Base-by-base conservation (phyloP, 2,888 invertebrate species). In the Phalera bucephala region DNA sequence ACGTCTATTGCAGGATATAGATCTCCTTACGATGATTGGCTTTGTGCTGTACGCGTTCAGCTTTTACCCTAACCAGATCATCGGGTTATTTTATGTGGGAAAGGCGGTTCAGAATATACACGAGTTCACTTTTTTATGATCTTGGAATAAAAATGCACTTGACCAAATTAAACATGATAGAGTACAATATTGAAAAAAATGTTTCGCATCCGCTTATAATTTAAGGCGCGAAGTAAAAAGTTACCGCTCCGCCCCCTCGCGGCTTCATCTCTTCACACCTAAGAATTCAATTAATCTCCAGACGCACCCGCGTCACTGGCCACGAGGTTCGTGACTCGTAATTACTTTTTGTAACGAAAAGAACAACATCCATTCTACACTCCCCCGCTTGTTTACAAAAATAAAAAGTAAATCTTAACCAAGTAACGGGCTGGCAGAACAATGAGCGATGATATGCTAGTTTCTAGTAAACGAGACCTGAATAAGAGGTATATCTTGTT, bases 271-370 rank as follows among this genome's bases (percentile, higher is more conserved):
- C 72, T 84, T 86, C 79, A 80, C 83, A 84, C 83, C 81, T 81
- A 80, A 82, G 83, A 85, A 88, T 88, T 88, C 86, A 88, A 88
- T 88, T 87, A 86, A 85, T 82, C 79, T 79, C 59, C 45, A 54
- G 65, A 61, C 51, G 68, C 76, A 73, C 75, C 75, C 77, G 78
- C 72, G 64, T 57, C 71, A 70, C 68, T 66, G 71, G 56, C 71
- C 69, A 57, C 61, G 52, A 64, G 72, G 73, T 72, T 84, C 86
- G 85, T 86, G 87, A 83, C 83, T 79, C 27, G 81, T 83, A 80
- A 85, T 85, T 80, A 80, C 78, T 80, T 85, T 83, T 83, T 80
- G 55, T 77, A 56, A 57, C 43, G 62, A 76, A 66, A 79, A 77
- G 64, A 71, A 72, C 57, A 61, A 62, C 50, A 57, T 52, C 58